Conservation (phyloP, 2,888 invertebrate genomes). For the Capitulum mitella region DNA sequence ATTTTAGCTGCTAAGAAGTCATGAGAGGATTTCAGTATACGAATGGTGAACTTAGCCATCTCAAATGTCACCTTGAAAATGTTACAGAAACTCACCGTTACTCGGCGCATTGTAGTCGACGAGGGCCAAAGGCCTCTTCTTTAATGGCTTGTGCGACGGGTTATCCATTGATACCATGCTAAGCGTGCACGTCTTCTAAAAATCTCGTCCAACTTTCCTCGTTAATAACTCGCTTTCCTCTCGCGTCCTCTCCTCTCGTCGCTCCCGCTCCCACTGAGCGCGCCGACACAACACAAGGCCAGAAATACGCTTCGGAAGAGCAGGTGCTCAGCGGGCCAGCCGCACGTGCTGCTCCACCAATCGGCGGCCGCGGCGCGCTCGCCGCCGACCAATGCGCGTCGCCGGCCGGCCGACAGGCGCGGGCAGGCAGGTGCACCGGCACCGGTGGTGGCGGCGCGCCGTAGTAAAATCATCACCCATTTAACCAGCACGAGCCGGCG, state of each 20-base stretch:
- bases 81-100: constrained; percentile 12
- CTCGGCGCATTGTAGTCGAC: constrained; percentile 32
- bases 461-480: constrained; percentile 17
- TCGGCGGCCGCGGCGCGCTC: background rate
- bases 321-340: background rate
- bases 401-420: background rate
- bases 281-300: background rate
- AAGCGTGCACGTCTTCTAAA: background rate
- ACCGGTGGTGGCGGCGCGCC: background rate
- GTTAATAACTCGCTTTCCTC: background rate
- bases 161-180: constrained; percentile 13
- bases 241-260: background rate
- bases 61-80: too few species aligned
- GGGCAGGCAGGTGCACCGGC: background rate
- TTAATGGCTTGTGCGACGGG: constrained; percentile 33
- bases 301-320: background rate
- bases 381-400: background rate
- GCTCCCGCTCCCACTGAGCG: background rate
- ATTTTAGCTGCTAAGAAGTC: too few species aligned
- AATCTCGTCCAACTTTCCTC: background rate
- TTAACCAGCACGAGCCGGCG: background rate
- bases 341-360: constrained; percentile 21
- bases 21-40: too few species aligned
- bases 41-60: too few species aligned
- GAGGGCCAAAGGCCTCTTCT: constrained; percentile 35